A percentile compares a stretch with the other conserved stretches of the same genome.
These are phyloP conservation scores for Ornithorhynchus anatinus DNA, from an alignment of 2,113 vertebrate genomes.

Conservation along the genomic window DNA sequence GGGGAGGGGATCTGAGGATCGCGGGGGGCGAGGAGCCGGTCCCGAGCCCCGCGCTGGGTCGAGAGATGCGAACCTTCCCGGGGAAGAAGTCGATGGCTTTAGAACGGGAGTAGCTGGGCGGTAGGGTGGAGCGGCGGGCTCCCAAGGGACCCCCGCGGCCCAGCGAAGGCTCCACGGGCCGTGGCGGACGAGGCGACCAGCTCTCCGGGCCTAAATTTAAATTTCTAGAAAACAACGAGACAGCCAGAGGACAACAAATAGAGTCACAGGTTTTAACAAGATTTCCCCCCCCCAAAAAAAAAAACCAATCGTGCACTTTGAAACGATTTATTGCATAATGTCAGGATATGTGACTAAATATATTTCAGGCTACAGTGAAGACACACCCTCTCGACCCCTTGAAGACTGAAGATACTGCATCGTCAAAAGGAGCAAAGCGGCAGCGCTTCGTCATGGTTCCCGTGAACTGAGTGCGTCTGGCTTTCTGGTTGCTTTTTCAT, in stretches of 20 bases:
- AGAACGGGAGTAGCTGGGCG: background rate
- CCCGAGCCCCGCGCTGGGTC: background rate
- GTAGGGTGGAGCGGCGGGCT: rapidly evolving
- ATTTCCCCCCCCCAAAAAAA: background rate
- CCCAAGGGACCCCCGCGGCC: background rate
- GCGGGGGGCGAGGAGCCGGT: background rate
- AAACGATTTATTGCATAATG: constrained; percentile 73
- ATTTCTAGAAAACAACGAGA: constrained; percentile 21
- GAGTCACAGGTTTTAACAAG: constrained; percentile 30
- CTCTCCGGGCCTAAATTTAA: constrained; percentile 6
- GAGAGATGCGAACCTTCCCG: background rate
- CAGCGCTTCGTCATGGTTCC: constrained; percentile 34
- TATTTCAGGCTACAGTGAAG: constrained; percentile 63
- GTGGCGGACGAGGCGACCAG: rapidly evolving
- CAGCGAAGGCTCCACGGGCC: rapidly evolving
- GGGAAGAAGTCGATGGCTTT: background rate
- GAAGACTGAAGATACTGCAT: constrained; percentile 40
- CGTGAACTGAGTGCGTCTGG: constrained; percentile 12
- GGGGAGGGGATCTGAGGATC: background rate
- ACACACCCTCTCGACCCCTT: constrained; percentile 47
- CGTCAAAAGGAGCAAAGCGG: constrained; percentile 40
- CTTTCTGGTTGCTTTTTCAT: constrained; percentile 4
- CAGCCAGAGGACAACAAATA: constrained; percentile 18
- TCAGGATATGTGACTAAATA: constrained; percentile 68
- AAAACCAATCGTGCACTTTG: constrained; percentile 45